Evolutionary conservation across 1,140 invertebrate species (phyloP).

Genomic region (Bombus polaris): DNA sequence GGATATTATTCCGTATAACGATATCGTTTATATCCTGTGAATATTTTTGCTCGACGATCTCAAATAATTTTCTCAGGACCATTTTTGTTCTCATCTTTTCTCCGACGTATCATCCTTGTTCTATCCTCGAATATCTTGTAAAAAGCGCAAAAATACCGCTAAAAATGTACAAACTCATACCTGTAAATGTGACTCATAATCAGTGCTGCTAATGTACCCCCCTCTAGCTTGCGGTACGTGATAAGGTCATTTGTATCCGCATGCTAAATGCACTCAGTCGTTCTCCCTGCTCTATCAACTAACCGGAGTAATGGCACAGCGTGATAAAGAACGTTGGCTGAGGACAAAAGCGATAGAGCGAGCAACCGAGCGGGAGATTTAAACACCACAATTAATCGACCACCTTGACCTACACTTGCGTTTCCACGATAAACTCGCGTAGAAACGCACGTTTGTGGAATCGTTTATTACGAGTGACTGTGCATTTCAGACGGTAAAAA

Average conservation of each 20-base stretch:
- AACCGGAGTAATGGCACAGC: slow-evolving; percentile 54
- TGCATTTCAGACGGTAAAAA: no score
- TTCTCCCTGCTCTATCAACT: slow-evolving; percentile 40
- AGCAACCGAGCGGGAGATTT: background rate
- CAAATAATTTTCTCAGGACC: no score
- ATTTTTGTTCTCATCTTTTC: no score
- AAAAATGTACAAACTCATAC: no score
- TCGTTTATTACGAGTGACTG: no score
- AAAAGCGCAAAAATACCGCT: no score
- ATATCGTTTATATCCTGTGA: no score
- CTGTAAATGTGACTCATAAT: background rate
- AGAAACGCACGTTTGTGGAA: background rate
- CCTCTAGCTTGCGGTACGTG: background rate
- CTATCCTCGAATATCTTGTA: no score
- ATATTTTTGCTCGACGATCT: no score
- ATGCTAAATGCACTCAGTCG: slow-evolving; percentile 58
- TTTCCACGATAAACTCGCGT: slow-evolving; percentile 11
- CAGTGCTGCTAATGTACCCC: background rate
- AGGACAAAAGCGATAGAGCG: slow-evolving; percentile 49
- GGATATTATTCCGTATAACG: no score
- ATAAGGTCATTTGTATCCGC: slow-evolving; percentile 71
- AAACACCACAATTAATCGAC: background rate
- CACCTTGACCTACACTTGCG: background rate
- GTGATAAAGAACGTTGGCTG: slow-evolving; percentile 56
- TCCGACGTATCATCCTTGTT: no score